Evolutionary conservation across 2,888 invertebrate species (phyloP).

Genomic region (Tetanocera ferruginea): DNA sequence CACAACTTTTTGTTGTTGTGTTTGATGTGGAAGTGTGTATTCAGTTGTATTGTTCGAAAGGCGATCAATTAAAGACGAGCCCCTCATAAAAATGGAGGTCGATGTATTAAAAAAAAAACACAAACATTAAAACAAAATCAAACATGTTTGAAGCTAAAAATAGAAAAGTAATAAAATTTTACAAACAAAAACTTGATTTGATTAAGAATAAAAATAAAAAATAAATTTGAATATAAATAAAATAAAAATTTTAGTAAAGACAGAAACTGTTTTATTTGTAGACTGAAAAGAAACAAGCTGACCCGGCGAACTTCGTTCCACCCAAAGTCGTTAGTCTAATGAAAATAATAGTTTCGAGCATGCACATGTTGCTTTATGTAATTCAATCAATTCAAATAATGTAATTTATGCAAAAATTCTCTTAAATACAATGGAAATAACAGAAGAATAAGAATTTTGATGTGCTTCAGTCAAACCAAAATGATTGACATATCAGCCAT

Average conservation of each 20-base stretch:
- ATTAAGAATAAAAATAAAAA: neutral
- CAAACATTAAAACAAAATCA: neutral
- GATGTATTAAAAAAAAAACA: neutral
- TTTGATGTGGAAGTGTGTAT: conserved; percentile 1
- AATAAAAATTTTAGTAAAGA: neutral
- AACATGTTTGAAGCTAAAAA: neutral
- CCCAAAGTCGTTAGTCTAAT: no score
- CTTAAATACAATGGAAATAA: no score
- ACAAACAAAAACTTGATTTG: neutral
- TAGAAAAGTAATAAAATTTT: neutral
- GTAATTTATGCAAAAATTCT: no score
- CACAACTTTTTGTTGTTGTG: neutral
- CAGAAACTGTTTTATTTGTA: no score
- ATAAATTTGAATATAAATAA: neutral
- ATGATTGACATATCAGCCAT: no score
- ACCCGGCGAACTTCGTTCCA: no score
- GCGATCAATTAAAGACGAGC: conserved; percentile 11
- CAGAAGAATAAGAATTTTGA: no score
- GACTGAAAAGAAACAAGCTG: no score
- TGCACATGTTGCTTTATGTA: no score
- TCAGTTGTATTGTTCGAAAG: neutral
- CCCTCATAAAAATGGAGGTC: conserved; percentile 28
- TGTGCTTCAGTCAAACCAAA: no score
- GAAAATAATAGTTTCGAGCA: no score
- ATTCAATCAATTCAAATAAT: no score